A percentile compares a stretch with the other conserved stretches of the same genome.
These are phyloP conservation scores for Daboia siamensis DNA, from an alignment of 2,113 vertebrate species.

Conservation along the genomic window DNA sequence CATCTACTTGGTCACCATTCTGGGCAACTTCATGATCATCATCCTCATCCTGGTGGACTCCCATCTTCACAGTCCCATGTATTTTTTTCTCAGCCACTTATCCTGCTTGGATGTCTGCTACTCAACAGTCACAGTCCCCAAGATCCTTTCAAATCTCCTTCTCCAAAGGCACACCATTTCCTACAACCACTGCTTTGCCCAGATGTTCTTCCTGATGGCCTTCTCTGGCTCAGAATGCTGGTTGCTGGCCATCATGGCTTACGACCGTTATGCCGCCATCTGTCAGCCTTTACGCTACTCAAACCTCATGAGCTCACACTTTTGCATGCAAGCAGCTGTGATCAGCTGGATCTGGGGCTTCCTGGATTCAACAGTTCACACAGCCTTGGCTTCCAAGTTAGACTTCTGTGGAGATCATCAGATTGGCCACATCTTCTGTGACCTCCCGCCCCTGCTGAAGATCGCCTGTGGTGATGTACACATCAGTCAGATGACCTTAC, in stretches of 20 bases:
- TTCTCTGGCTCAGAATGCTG: neutral
- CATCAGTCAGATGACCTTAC: neutral
- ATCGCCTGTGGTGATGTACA: neutral
- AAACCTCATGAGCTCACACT: neutral
- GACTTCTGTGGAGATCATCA: neutral
- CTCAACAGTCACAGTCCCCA: neutral
- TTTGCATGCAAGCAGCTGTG: neutral
- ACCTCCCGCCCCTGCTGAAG: neutral
- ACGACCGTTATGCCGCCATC: neutral
- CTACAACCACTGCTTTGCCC: neutral
- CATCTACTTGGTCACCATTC: constrained; percentile 34
- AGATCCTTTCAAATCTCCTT: neutral
- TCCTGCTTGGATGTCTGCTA: neutral
- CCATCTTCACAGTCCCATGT: constrained; percentile 46
- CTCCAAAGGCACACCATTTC: neutral
- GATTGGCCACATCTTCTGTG: neutral
- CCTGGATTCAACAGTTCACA: neutral
- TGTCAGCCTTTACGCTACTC: neutral
- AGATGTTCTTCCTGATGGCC: neutral
- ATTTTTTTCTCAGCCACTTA: constrained; percentile 19
- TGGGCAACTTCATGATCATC: constrained; percentile 38
- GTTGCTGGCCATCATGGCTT: neutral
- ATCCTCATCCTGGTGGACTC: constrained; percentile 25
- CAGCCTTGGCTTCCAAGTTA: neutral
- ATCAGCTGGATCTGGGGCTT: neutral